These are phyloP conservation scores for Drosophila pseudotakahashii DNA, from an alignment of 2,888 invertebrate species.

Conservation along the genomic window DNA sequence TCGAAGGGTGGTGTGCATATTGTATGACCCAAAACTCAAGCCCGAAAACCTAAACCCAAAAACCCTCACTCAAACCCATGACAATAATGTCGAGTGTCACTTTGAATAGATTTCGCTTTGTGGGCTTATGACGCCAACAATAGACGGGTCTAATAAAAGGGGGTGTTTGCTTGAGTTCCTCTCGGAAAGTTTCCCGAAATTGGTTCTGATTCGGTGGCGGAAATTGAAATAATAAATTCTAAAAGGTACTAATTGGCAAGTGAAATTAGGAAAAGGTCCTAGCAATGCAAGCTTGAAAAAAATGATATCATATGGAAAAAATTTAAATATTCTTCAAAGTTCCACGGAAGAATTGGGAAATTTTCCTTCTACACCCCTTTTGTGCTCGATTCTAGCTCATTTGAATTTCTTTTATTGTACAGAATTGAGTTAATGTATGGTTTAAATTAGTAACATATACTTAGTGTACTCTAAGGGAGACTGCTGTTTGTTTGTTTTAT, in stretches of 20 bases:
- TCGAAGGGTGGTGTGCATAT: slow-evolving; percentile 47
- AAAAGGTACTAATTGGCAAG: slow-evolving; percentile 14
- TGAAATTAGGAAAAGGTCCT: too few relatives aligned
- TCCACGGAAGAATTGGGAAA: too few relatives aligned
- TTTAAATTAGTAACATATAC: slow-evolving; percentile 69
- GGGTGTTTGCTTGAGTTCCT: neutral
- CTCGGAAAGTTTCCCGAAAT: slow-evolving; percentile 1
- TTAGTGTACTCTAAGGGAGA: slow-evolving; percentile 34
- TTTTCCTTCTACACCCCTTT: neutral
- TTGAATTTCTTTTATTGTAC: slow-evolving; percentile 48
- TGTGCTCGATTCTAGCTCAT: neutral
- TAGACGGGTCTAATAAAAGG: slow-evolving; percentile 47
- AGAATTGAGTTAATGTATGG: slow-evolving; percentile 69
- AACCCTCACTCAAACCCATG: slow-evolving; percentile 32
- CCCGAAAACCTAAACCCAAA: neutral
- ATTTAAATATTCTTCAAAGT: too few relatives aligned
- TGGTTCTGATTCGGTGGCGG: slow-evolving; percentile 1
- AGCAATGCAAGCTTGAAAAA: too few relatives aligned
- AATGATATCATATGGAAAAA: too few relatives aligned
- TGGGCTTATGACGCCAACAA: slow-evolving; percentile 50
- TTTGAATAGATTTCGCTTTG: slow-evolving; percentile 34
- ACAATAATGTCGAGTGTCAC: slow-evolving; percentile 60
- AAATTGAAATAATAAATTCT: slow-evolving; percentile 30
- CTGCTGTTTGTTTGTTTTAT: slow-evolving; percentile 7
- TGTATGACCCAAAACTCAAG: slow-evolving; percentile 33